These are phyloP conservation scores for Archips crataeganus DNA, from an alignment of 2,888 invertebrate genomes.

Conservation along the genomic window DNA sequence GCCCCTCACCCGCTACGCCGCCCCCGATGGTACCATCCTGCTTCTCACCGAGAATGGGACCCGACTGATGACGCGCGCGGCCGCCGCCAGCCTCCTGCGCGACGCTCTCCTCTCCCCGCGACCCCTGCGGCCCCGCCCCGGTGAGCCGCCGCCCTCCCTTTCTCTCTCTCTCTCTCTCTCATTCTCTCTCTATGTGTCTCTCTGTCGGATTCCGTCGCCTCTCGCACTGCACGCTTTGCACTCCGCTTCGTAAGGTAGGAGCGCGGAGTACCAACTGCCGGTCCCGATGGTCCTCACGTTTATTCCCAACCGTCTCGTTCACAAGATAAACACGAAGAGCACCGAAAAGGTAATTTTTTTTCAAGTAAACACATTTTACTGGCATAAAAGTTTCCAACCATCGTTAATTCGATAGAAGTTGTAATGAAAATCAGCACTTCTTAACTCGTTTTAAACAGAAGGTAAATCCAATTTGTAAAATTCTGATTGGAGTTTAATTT, in stretches of 20 bases:
- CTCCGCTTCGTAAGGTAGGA: slow-evolving; percentile 82
- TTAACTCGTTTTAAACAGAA: slow-evolving; percentile 37
- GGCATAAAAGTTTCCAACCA: slow-evolving; percentile 35
- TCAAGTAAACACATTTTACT: slow-evolving; percentile 29
- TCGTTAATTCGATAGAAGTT: slow-evolving; percentile 37
- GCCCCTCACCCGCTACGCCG: slow-evolving; percentile 86
- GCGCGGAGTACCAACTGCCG: slow-evolving; percentile 56
- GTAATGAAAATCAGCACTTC: slow-evolving; percentile 42
- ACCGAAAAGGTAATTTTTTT: slow-evolving; percentile 32
- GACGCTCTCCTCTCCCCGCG: slow-evolving; percentile 85
- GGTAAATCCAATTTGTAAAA: slow-evolving; percentile 37
- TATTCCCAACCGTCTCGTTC: slow-evolving; percentile 15
- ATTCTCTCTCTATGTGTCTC: slow-evolving; percentile 70
- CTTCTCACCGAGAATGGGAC: slow-evolving; percentile 88
- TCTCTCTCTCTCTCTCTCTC: slow-evolving; percentile 69
- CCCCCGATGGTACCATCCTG: slow-evolving; percentile 87
- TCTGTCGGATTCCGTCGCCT: slow-evolving; percentile 74
- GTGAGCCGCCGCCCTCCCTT: slow-evolving; percentile 83
- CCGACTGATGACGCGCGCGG: slow-evolving; percentile 84
- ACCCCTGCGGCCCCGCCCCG: slow-evolving; percentile 82
- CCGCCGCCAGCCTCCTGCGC: slow-evolving; percentile 83
- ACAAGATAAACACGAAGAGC: slow-evolving; percentile 35
- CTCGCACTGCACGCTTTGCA: slow-evolving; percentile 83
- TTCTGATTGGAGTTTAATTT: slow-evolving; percentile 43
- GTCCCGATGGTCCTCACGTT: slow-evolving; percentile 4